Evolutionary conservation across 2,113 vertebrate species (phyloP), one percentile per base, ranked within the genome.

Genomic region (Brachypodius melanocephalos): DNA sequence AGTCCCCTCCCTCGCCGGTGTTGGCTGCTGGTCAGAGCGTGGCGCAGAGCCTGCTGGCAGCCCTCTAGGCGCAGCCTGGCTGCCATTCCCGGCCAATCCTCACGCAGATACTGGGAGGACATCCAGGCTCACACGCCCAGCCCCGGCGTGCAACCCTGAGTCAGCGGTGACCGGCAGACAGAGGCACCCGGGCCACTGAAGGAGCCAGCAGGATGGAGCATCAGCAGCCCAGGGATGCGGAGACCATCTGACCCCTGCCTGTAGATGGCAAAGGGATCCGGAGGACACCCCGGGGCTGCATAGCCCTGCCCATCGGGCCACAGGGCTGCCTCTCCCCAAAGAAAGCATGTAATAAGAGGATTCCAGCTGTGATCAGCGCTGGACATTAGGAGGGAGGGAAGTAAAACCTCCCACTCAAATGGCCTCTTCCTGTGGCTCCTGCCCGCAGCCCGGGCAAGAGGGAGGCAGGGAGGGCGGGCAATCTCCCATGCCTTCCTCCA

Each of bases 211-310:
- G 15, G 8, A 5, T 1, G 6, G 57, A 92, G 19, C 58, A 79
- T 22, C 62, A 48, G 68, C 51, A 83, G 42, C 43, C 2, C 12
- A 75, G n/a, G 38, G 29, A 61, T 0, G 0, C 0, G 0, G 15
- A 6, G 31, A 31, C 29, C 2, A 2, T 16, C 24, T 45, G 38
- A 48, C 2, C 31, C 36, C 59, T 36, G 28, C 43, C 66, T 54
- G 51, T 11, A 22, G n/a, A n/a, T 0, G 0, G 51, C 42, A 38
- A 8, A 6, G 17, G 31, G n/a, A 32, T 19, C 9, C 0, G 0
- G 26, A 21, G 55, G 26, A 40, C 17, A 43, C 5, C 19, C 20
- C 1, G 0, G 24, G 9, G 31, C 12, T 10, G 38, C 69, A 16
- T 0, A 9, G 52, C 38, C 51, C 85, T 40, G n/a, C 61, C 12